Percentiles rank a stretch among this genome's conserved stretches.
phyloP scores from a whole-genome alignment of 2,888 invertebrate genomes.

The Lobophora halterata region DNA sequence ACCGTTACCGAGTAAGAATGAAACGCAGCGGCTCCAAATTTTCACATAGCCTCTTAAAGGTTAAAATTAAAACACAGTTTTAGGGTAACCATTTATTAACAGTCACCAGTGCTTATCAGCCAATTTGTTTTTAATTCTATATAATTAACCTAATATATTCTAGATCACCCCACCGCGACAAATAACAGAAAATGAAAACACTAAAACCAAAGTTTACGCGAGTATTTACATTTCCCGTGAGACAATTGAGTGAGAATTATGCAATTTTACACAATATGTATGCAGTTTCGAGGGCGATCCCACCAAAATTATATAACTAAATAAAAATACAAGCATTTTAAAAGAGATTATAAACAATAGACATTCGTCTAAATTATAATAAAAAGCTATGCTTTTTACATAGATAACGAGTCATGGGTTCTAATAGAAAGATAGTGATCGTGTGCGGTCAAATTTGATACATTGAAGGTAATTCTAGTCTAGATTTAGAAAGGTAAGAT shows the following conservation, averaged over 20 bases:
- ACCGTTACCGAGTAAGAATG: too few species aligned
- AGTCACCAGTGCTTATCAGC: slow-evolving; percentile 42
- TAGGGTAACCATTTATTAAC: slow-evolving; percentile 30
- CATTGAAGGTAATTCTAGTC: too few species aligned
- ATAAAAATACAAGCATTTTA: slow-evolving; percentile 36
- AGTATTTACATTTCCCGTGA: slow-evolving; percentile 21
- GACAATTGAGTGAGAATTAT: slow-evolving; percentile 24
- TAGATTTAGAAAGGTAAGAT: too few species aligned
- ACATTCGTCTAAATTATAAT: slow-evolving; percentile 34
- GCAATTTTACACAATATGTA: slow-evolving; percentile 40
- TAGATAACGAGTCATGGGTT: slow-evolving; percentile 10
- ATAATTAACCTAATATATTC: slow-evolving; percentile 33
- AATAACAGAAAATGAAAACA: slow-evolving; percentile 24
- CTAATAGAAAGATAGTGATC: slow-evolving; percentile 1
- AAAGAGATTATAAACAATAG: slow-evolving; percentile 43
- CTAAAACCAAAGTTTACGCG: slow-evolving; percentile 20
- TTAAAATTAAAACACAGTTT: slow-evolving; percentile 25
- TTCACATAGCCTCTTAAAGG: too few species aligned
- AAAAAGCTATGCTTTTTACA: slow-evolving; percentile 37
- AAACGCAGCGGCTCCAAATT: too few species aligned
- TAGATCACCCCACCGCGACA: slow-evolving; percentile 30
- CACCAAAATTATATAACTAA: slow-evolving; percentile 33
- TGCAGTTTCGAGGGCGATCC: slow-evolving; percentile 27
- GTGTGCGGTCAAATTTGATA: not conserved
- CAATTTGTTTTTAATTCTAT: slow-evolving; percentile 45